A percentile compares a stretch with the other conserved stretches of the same genome.
Conservation (phyloP, 2,888 invertebrate genomes). For the Tuberolachnus salignus region DNA sequence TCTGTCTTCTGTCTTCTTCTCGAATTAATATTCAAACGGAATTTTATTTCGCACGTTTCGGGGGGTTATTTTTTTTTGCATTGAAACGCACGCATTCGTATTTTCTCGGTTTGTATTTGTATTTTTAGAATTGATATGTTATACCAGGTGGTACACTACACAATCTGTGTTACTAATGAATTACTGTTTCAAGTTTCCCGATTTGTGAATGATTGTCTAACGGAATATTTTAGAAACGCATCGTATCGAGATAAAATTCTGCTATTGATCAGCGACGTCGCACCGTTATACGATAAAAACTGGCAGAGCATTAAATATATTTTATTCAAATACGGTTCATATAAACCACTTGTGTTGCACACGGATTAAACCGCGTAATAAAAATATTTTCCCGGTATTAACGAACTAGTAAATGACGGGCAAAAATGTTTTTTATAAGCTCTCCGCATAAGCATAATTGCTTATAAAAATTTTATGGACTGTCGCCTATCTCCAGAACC, state of each 20-base stretch:
- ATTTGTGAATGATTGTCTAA: slow-evolving; percentile 7
- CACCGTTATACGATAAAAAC: slow-evolving; percentile 6
- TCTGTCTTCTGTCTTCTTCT: too few relatives aligned
- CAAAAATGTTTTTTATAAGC: slow-evolving; percentile 1
- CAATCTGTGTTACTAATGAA: too few relatives aligned
- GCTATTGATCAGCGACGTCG: slow-evolving; percentile 1
- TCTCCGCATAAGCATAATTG: neutral
- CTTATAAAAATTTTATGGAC: slow-evolving; percentile 3
- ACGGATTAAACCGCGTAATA: neutral
- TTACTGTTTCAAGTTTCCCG: too few relatives aligned
- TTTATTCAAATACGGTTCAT: slow-evolving; percentile 2
- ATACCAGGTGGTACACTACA: too few relatives aligned
- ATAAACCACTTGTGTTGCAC: slow-evolving; percentile 11
- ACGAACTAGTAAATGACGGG: slow-evolving; percentile 5
- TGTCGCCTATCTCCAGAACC: slow-evolving; percentile 2
- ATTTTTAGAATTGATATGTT: too few relatives aligned
- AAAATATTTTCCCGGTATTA: neutral
- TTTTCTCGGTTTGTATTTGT: too few relatives aligned
- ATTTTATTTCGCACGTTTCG: too few relatives aligned
- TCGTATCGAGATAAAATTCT: neutral
- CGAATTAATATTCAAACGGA: too few relatives aligned
- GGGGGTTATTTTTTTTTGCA: too few relatives aligned
- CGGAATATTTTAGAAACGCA: neutral
- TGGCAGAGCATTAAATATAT: neutral
- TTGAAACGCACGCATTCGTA: too few relatives aligned